Conservation (phyloP, 2,113 vertebrate genomes). For the Sterrhoptilus dennistouni region DNA sequence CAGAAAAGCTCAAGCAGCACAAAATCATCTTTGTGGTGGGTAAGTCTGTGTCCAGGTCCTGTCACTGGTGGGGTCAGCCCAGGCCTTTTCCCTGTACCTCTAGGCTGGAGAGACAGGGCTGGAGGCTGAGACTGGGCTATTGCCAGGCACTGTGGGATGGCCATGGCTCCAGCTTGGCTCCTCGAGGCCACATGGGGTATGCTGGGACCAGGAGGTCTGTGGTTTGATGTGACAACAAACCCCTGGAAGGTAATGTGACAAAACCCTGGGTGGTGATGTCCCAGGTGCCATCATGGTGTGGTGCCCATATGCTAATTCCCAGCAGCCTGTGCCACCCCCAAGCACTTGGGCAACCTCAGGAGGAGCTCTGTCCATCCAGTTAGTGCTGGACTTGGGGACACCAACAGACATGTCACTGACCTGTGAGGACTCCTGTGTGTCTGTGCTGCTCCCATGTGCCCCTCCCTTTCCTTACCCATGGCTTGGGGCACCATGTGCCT, state of each 20-base stretch:
- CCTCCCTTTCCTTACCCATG: not conserved
- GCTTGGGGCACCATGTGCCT: not conserved
- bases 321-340: not conserved
- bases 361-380: not conserved
- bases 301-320: not conserved
- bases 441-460: not conserved
- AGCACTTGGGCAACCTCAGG: not conserved
- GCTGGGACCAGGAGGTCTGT: not conserved
- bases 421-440: not conserved
- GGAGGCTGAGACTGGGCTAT: not conserved
- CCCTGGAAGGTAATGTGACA: not conserved
- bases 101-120: not conserved
- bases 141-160: not conserved
- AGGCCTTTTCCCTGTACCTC: not conserved
- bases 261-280: not conserved
- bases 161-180: not conserved
- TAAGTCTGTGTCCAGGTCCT: conserved; percentile 70
- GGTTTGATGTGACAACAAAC: not conserved
- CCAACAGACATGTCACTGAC: accelerated
- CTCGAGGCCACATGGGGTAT: accelerated
- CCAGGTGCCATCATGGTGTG: not conserved
- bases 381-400: not conserved
- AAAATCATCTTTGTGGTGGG: conserved; percentile 99
- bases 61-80: not conserved
- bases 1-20: conserved; percentile 91